Percentiles rank a stretch among this genome's conserved stretches.
Conservation (phyloP, 2,888 invertebrate species). For the Epistrophella euchroma region DNA sequence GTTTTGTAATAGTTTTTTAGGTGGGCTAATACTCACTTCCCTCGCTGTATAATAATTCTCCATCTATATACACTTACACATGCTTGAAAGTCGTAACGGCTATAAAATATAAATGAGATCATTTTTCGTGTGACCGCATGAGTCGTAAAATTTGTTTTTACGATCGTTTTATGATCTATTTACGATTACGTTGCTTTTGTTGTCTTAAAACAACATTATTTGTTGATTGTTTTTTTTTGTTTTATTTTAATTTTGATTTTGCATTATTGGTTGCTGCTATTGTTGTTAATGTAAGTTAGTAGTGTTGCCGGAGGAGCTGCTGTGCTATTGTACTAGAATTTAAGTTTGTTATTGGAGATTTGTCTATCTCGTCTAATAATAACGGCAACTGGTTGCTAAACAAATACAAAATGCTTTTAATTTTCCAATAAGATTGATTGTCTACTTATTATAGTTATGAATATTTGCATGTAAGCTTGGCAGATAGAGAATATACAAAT, state of each 20-base stretch:
- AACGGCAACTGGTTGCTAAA: constrained; percentile 44
- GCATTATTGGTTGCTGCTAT: constrained; percentile 37
- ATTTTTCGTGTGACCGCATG: constrained; percentile 77
- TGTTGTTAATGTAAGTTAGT: constrained; percentile 47
- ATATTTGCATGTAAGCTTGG: neutral
- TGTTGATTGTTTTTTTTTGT: constrained; percentile 27
- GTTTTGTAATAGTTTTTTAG: constrained; percentile 32
- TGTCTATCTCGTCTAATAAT: constrained; percentile 19
- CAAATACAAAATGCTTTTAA: constrained; percentile 35
- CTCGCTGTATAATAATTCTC: neutral
- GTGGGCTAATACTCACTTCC: constrained; percentile 21
- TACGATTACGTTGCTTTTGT: constrained; percentile 81
- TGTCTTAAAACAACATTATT: constrained; percentile 64
- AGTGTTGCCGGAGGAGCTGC: neutral
- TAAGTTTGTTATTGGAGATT: constrained; percentile 37
- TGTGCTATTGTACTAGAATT: constrained; percentile 33
- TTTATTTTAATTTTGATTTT: constrained; percentile 11
- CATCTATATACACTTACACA: neutral
- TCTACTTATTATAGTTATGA: neutral
- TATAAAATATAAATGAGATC: constrained; percentile 77
- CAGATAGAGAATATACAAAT: neutral
- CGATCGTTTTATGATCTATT: constrained; percentile 83
- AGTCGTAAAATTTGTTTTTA: constrained; percentile 81
- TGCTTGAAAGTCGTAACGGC: constrained; percentile 52
- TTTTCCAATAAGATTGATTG: constrained; percentile 62